phyloP scores from a whole-genome alignment of 2,113 vertebrate genomes.

The mouse (Mus musculus) region GRCm39 chr2:139490001-139490500 shows the following conservation, averaged over 20 bases:
- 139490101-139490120: too few relatives aligned
- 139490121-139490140: not conserved
- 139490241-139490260: too few relatives aligned
- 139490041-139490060: not conserved
- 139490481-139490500: not conserved
- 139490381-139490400: not conserved
- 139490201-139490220: not conserved
- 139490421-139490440: not conserved
- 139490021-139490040: not conserved
- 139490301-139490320: too few relatives aligned
- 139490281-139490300: not conserved
- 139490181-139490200: not conserved
- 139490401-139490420: not conserved
- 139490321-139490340: not conserved
- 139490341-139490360: conserved; percentile 24
- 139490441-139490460: not conserved
- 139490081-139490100: not conserved
- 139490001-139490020: not conserved
- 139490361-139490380: conserved; percentile 5
- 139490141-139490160: not conserved
- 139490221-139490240: not conserved
- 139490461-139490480: not conserved
- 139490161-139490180: not conserved
- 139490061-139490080: not conserved
- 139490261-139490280: not conserved